A percentile compares a stretch with the other conserved stretches of the same genome.
Evolutionary conservation across 2,888 invertebrate genomes (phyloP).

Genomic region (Ormyrus rosae): DNA sequence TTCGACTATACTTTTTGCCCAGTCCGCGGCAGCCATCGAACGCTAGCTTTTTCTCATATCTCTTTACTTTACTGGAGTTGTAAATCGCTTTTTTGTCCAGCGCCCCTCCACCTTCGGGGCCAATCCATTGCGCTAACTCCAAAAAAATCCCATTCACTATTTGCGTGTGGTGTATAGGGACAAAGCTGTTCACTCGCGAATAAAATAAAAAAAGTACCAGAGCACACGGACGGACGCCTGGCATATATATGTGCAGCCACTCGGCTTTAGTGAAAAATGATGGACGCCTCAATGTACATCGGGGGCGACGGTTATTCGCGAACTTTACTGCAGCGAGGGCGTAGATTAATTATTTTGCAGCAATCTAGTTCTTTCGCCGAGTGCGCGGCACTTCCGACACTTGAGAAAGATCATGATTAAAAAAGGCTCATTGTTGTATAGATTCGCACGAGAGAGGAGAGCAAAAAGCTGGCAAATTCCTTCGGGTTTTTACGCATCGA

Average conservation of each 20-base stretch:
- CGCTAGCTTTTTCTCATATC: constrained; percentile 19
- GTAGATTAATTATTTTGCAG: constrained; percentile 46
- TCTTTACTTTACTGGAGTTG: constrained; percentile 7
- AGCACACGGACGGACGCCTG: neutral
- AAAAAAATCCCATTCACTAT: constrained; percentile 29
- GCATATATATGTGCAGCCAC: neutral
- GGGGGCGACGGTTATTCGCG: constrained; percentile 30
- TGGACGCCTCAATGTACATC: constrained; percentile 20
- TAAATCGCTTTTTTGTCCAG: constrained; percentile 44
- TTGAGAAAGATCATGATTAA: constrained; percentile 16
- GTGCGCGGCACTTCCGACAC: neutral
- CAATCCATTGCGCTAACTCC: neutral
- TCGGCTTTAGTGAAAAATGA: constrained; percentile 35
- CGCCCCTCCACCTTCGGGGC: neutral
- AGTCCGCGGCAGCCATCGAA: neutral
- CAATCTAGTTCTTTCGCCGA: neutral
- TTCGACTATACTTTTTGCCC: neutral
- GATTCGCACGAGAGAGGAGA: neutral
- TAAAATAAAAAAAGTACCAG: neutral
- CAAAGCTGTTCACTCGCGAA: constrained; percentile 24
- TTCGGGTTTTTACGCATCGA: constrained; percentile 14
- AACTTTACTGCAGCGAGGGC: neutral
- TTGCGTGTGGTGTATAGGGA: neutral
- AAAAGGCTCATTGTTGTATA: constrained; percentile 10
- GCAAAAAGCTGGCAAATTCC: constrained; percentile 13